These are phyloP conservation scores for Muntiacus reevesi DNA, from an alignment of 2,113 vertebrate genomes.

Conservation along the genomic window DNA sequence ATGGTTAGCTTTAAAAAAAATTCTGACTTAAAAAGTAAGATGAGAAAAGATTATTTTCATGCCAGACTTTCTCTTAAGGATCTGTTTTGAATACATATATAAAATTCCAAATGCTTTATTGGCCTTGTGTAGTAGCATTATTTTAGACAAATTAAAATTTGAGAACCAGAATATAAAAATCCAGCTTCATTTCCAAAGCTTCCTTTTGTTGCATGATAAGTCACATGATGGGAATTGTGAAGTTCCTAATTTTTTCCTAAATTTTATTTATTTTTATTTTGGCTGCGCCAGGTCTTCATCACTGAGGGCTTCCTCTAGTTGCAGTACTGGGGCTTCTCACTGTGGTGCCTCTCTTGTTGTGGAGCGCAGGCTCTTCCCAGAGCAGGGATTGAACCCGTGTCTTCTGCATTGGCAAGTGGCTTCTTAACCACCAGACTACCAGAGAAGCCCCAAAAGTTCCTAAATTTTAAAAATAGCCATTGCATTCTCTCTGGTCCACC, in stretches of 20 bases:
- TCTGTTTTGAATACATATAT: background rate
- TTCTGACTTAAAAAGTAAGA: background rate
- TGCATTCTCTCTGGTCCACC: background rate
- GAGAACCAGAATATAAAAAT: background rate
- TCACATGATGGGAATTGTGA: background rate
- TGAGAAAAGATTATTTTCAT: background rate
- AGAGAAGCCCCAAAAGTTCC: background rate
- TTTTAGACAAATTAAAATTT: background rate
- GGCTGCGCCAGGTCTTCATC: rapidly evolving
- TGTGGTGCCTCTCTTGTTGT: background rate
- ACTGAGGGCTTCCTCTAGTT: background rate
- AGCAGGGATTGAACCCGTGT: rapidly evolving
- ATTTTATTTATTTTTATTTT: background rate
- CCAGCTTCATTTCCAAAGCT: background rate
- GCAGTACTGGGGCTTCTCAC: background rate
- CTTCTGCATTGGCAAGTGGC: background rate
- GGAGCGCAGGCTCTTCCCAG: background rate
- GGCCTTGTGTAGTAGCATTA: background rate
- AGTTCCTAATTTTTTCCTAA: background rate
- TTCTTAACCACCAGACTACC: background rate
- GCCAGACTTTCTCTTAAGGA: background rate
- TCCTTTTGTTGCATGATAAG: background rate
- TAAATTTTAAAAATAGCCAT: background rate
- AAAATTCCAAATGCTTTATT: background rate
- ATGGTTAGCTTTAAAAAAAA: background rate